These are phyloP conservation scores for Diadema setosum DNA, from an alignment of 35 echinoderm and acorn worm genomes.

Conservation along the genomic window DNA sequence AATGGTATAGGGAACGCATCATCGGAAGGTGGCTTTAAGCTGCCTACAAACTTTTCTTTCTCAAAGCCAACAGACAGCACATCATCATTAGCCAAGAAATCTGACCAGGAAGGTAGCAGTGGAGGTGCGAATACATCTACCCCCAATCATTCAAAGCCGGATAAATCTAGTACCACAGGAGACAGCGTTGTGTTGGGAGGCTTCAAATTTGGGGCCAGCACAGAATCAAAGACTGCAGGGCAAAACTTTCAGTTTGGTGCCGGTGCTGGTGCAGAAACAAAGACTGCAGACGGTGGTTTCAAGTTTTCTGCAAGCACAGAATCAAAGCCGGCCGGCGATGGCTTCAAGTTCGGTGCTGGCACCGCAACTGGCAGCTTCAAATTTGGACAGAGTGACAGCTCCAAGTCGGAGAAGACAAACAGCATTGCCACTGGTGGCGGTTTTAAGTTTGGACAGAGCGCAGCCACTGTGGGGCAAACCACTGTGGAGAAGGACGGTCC, in stretches of 20 bases:
- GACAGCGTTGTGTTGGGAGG: neutral
- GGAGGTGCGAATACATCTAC: neutral
- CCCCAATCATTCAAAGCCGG: neutral
- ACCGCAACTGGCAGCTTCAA: neutral
- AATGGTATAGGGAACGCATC: neutral
- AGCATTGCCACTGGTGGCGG: neutral
- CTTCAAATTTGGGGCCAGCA: conserved; percentile 16
- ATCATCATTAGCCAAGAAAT: neutral
- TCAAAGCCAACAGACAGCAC: neutral
- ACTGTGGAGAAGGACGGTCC: neutral
- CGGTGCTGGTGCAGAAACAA: too few species aligned
- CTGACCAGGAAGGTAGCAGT: neutral
- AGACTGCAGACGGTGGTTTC: neutral
- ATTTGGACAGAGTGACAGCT: neutral
- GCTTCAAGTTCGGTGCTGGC: conserved; percentile 20
- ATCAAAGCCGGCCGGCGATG: neutral
- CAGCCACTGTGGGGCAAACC: neutral
- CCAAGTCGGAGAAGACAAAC: neutral
- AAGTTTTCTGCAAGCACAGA: neutral
- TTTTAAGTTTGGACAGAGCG: conserved; percentile 9
- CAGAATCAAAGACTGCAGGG: neutral
- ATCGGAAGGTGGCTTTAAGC: conserved; percentile 1
- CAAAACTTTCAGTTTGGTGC: conserved; percentile 12
- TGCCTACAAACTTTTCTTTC: neutral
- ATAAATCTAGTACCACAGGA: neutral